Base-by-base conservation (phyloP, 2,888 invertebrate genomes). In the Leptopterna dolabrata region DNA sequence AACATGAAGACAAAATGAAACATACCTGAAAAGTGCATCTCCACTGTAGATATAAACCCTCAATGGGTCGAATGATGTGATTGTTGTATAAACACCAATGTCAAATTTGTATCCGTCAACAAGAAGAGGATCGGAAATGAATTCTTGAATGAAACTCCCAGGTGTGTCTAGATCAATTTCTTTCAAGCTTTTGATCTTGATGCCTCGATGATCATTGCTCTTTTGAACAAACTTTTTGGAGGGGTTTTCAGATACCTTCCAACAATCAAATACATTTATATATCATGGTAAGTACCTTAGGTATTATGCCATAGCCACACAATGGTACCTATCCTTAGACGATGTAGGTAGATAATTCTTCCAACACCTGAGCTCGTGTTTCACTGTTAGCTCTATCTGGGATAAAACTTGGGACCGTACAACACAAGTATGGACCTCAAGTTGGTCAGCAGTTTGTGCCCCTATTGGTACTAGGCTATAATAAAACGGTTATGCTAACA, bases 101-200 rank as follows among this genome's bases (percentile, higher is more conserved):
- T 99, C 99, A 92, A 99, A 99, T 93, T 98, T 98, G 92, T 97
- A 95, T 0, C 97, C 97, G 91, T 97, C 97, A 2, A 99, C 95
- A 24, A 99, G 93, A 90, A 96, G 95, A 4, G 99, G 99, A 89
- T 95, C 96, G 90, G 95, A 95, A 29, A 99, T 93, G 92, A 95
- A 99, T 92, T 98, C 96, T 91, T 99, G 99, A 1, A 99, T 94
- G 92, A 99, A 99, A 83, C 95, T 95, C 85, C 95, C 95, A 45
- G 94, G 94, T 71, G 93, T 92, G 19, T 93, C 92, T 87, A 97
- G 92, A 92, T 97, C 94, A 76, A 98, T 93, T 85, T 96, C 94
- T 4, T 93, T 92, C 70, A 95, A 92, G 89, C 94, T 93, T 90
- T 94, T 94, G 87, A 99, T 95, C 90, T 94, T 93, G 78, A 99